A percentile compares a stretch with the other conserved stretches of the same genome.
Conservation (phyloP, 1,140 invertebrate genomes). For the Mesaphorura yosii region DNA sequence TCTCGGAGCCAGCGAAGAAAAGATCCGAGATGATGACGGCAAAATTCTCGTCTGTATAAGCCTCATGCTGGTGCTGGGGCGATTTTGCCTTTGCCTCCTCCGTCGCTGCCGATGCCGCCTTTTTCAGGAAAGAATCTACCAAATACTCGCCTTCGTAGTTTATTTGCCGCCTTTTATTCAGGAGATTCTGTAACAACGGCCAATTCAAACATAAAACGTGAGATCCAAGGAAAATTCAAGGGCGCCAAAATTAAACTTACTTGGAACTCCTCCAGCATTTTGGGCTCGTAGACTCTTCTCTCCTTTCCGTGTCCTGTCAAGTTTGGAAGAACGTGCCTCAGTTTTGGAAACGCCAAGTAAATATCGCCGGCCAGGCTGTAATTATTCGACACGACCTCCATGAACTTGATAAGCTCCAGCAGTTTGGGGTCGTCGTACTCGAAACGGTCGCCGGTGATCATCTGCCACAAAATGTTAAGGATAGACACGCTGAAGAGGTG, state of each 20-base stretch:
- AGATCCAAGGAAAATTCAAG: too few relatives aligned
- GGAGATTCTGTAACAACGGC: too few relatives aligned
- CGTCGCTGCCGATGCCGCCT: not conserved
- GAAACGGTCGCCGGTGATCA: constrained; percentile 28
- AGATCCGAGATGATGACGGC: not conserved
- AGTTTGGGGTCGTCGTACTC: constrained; percentile 26
- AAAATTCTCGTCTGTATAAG: not conserved
- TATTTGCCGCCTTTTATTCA: too few relatives aligned
- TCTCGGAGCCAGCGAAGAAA: constrained; percentile 54
- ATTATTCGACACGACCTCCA: constrained; percentile 21
- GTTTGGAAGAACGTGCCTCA: constrained; percentile 22
- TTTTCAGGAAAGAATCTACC: not conserved
- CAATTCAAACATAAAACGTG: too few relatives aligned
- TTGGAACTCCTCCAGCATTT: not conserved
- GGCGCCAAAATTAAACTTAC: not conserved
- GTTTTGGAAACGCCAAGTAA: constrained; percentile 30
- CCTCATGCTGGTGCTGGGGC: not conserved
- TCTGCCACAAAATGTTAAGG: constrained; percentile 28
- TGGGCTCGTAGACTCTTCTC: not conserved
- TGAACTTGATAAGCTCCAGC: constrained; percentile 12
- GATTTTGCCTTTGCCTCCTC: not conserved
- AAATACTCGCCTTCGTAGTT: not conserved
- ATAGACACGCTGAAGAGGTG: constrained; percentile 29
- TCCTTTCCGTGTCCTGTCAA: constrained; percentile 20
- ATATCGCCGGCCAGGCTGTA: constrained; percentile 27